phyloP scores from a whole-genome alignment of 2,113 vertebrate species.

The Cyprinodon tularosa region DNA sequence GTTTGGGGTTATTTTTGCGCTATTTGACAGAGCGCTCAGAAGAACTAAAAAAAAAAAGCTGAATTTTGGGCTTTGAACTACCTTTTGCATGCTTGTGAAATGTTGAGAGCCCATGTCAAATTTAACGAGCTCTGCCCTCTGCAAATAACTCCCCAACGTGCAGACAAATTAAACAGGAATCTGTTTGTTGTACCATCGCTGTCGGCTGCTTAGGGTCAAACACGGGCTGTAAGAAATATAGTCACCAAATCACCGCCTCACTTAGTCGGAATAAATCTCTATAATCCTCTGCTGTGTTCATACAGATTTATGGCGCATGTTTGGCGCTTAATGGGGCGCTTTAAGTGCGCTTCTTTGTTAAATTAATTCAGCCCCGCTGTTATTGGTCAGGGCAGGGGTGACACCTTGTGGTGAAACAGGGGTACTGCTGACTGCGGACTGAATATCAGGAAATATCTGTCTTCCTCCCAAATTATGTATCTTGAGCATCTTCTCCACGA shows the following conservation, averaged over 20 bases:
- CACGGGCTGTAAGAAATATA: slow-evolving; percentile 18
- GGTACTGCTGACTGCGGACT: slow-evolving; percentile 3
- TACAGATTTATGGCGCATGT: slow-evolving; percentile 8
- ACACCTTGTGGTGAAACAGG: slow-evolving; percentile 43
- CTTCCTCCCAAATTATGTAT: too few species aligned
- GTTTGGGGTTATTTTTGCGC: not conserved
- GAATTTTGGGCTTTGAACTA: slow-evolving; percentile 68
- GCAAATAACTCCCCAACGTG: slow-evolving; percentile 72
- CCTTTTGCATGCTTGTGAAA: slow-evolving; percentile 79
- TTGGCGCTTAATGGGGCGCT: slow-evolving; percentile 13
- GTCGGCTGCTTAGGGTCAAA: slow-evolving; percentile 56
- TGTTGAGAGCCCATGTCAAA: slow-evolving; percentile 76
- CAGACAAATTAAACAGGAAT: slow-evolving; percentile 76
- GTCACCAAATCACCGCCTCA: slow-evolving; percentile 20
- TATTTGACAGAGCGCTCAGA: slow-evolving; percentile 10
- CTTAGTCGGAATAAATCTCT: slow-evolving; percentile 41
- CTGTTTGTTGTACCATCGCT: slow-evolving; percentile 63
- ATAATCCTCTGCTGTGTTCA: slow-evolving; percentile 48
- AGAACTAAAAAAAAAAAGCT: slow-evolving; percentile 26
- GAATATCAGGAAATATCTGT: too few species aligned
- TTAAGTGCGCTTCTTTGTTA: not conserved
- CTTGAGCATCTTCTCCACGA: too few species aligned
- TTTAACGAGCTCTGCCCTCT: slow-evolving; percentile 75
- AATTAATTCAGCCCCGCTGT: slow-evolving; percentile 15
- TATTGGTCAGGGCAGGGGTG: slow-evolving; percentile 41